Conservation (phyloP, 2,888 invertebrate genomes). For the Leptinotarsa haldemani region DNA sequence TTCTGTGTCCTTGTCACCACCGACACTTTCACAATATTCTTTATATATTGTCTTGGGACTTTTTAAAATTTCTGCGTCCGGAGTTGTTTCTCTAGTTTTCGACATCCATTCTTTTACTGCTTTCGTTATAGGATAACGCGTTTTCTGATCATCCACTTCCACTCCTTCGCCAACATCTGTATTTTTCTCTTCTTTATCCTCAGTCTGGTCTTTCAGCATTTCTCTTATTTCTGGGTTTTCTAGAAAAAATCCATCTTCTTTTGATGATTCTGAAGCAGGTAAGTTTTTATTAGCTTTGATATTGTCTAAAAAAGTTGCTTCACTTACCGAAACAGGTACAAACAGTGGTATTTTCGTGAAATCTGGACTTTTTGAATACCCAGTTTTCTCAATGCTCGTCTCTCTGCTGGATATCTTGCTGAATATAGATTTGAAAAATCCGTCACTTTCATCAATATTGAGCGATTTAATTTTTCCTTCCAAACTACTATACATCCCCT, state of each 20-base stretch:
- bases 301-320: conserved; percentile 46
- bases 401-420: conserved; percentile 47
- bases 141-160: conserved; percentile 38
- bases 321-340: conserved; percentile 53
- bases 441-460: conserved; percentile 57
- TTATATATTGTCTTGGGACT: conserved; percentile 61
- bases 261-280: conserved; percentile 49
- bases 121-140: conserved; percentile 68
- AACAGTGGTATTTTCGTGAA: conserved; percentile 52
- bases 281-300: conserved; percentile 49
- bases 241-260: conserved; percentile 54
- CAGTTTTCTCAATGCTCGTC: conserved; percentile 49
- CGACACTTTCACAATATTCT: conserved; percentile 56
- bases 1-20: conserved; percentile 52
- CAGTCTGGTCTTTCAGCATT: conserved; percentile 25
- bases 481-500: conserved; percentile 62
- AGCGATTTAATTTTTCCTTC: conserved; percentile 62
- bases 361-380: conserved; percentile 54
- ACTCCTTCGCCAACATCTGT: conserved; percentile 22
- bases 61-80: conserved; percentile 64
- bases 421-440: conserved; percentile 60
- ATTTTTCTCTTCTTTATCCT: conserved; percentile 23
- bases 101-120: conserved; percentile 73
- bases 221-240: conserved; percentile 45
- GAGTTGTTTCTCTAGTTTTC: conserved; percentile 63